Conservation (phyloP, 2,797 vertebrate genomes). For the Cercopithecus diana region DNA sequence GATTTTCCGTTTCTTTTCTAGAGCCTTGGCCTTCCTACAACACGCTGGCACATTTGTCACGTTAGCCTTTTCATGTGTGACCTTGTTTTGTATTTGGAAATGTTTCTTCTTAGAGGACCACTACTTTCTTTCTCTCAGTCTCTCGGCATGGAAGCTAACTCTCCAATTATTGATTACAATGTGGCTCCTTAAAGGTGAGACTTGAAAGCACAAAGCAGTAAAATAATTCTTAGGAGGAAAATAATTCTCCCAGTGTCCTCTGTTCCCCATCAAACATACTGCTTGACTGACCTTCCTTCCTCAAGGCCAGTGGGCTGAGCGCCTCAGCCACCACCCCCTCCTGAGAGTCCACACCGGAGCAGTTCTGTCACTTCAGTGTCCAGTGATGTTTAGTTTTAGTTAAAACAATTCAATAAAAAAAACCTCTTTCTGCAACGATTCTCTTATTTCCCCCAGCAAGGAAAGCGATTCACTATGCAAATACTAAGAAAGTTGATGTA, state of each 20-base stretch:
- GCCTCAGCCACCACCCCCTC: not conserved
- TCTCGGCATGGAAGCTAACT: not conserved
- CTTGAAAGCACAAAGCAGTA: not conserved
- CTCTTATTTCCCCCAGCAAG: not conserved
- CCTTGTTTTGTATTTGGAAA: not conserved
- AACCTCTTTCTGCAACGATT: not conserved
- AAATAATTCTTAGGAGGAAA: not conserved
- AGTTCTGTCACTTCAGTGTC: not conserved
- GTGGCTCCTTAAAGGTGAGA: not conserved
- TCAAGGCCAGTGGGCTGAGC: not conserved
- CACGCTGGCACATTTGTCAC: not conserved
- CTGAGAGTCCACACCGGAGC: not conserved
- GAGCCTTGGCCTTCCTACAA: not conserved
- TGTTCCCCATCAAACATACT: not conserved
- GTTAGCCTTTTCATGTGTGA: not conserved
- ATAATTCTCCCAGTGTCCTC: not conserved
- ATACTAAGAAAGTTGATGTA: not conserved
- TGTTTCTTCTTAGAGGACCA: not conserved
- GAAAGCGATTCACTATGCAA: not conserved
- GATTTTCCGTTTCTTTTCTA: not conserved
- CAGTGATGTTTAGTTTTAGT: not conserved
- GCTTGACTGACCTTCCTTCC: not conserved
- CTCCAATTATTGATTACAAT: not conserved
- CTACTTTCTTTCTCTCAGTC: not conserved
- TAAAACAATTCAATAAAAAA: constrained; percentile 7